A percentile compares a stretch with the other conserved stretches of the same genome.
These are phyloP conservation scores for Cyphomyrus discorhynchus DNA, from an alignment of 2,113 vertebrate species.

Conservation along the genomic window DNA sequence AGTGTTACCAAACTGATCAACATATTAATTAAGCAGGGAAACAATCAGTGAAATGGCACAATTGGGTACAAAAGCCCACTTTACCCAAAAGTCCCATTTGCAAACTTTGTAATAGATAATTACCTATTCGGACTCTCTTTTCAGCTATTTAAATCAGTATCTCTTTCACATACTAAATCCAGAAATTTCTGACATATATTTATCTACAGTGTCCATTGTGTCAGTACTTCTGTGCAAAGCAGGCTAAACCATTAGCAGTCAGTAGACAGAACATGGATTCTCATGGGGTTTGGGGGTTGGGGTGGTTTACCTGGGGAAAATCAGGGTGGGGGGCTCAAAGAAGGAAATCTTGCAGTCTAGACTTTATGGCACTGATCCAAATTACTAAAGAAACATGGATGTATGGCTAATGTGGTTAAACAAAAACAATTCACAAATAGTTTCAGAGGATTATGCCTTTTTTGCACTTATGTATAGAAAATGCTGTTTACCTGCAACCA, in stretches of 20 bases:
- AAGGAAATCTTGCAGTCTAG: background rate
- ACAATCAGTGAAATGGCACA: background rate
- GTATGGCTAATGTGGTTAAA: background rate
- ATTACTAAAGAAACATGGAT: background rate
- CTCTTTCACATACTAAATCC: background rate
- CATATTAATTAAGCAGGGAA: background rate
- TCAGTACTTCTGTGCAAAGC: background rate
- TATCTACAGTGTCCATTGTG: background rate
- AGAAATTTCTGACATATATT: background rate
- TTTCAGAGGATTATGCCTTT: background rate
- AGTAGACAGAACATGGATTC: background rate
- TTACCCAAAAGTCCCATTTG: background rate
- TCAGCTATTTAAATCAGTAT: background rate
- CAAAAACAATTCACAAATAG: background rate
- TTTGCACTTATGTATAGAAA: background rate
- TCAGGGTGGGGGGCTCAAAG: background rate
- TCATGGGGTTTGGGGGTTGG: background rate
- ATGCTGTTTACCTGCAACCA: background rate
- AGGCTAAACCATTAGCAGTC: background rate
- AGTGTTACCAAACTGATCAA: background rate
- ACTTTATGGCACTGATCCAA: slow-evolving; percentile 3
- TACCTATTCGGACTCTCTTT: background rate
- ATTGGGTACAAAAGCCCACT: background rate
- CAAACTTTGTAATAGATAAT: background rate
- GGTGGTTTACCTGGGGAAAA: background rate